Percentiles rank a stretch among this genome's conserved stretches.
Evolutionary conservation across 2,888 invertebrate species (phyloP).

Genomic region (Horisme vitalbata): DNA sequence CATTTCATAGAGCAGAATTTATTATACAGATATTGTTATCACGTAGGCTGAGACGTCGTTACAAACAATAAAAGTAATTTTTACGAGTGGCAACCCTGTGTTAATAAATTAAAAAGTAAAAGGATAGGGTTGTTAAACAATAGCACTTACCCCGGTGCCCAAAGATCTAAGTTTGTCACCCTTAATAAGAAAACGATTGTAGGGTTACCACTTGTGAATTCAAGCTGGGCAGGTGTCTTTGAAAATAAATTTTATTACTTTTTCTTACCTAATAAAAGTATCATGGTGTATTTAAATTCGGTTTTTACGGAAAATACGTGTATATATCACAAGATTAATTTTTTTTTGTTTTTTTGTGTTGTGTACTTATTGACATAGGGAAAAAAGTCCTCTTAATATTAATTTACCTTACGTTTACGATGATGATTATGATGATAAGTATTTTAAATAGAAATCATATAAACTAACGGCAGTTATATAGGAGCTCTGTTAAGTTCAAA

Average conservation of each 20-base stretch:
- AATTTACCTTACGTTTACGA: no score
- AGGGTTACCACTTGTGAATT: slow-evolving; percentile 47
- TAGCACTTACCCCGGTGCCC: slow-evolving; percentile 71
- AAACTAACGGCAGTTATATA: not conserved
- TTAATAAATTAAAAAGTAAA: slow-evolving; percentile 81
- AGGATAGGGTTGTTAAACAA: slow-evolving; percentile 72
- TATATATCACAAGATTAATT: no score
- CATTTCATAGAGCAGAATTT: slow-evolving; percentile 63
- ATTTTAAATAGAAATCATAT: no score
- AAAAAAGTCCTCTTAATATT: no score
- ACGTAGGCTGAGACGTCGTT: slow-evolving; percentile 81
- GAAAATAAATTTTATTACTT: no score
- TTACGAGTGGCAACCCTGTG: slow-evolving; percentile 78
- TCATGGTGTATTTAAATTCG: no score
- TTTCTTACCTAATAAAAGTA: no score
- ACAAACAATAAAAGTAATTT: slow-evolving; percentile 82
- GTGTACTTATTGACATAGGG: no score
- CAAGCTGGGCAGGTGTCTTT: no score
- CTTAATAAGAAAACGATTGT: slow-evolving; percentile 49
- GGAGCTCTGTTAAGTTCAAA: not conserved
- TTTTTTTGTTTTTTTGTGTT: no score
- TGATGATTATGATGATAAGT: no score
- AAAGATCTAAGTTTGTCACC: slow-evolving; percentile 69
- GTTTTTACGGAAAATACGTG: no score
- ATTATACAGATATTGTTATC: slow-evolving; percentile 76